Conservation (phyloP, 2,113 vertebrate species). For the Oceanodroma tethys region DNA sequence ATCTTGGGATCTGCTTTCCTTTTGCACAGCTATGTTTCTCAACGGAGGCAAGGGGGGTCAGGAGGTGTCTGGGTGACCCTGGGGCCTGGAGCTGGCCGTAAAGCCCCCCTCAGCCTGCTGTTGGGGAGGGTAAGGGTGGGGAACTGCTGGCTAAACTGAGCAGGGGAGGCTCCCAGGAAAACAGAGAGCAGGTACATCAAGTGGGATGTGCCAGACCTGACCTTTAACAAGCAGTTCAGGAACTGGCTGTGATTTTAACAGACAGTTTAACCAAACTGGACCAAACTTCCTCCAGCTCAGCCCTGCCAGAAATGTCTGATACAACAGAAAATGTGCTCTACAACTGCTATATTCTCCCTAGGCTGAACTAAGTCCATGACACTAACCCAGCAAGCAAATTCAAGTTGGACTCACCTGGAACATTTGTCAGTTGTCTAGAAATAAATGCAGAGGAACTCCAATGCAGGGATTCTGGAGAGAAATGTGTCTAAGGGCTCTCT, state of each 20-base stretch:
- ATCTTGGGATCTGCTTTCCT: background rate
- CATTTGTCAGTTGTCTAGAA: background rate
- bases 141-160: background rate
- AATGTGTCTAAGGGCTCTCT: background rate
- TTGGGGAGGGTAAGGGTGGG: background rate
- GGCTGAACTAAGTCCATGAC: background rate
- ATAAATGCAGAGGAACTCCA: background rate
- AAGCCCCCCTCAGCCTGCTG: background rate
- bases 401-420: background rate
- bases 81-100: background rate
- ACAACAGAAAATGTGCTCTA: background rate
- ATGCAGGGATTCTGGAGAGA: background rate
- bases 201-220: background rate
- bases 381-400: background rate
- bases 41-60: background rate
- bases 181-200: rapidly evolving
- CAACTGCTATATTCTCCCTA: background rate
- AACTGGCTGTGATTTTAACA: background rate
- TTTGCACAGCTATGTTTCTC: background rate
- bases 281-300: background rate
- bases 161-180: background rate
- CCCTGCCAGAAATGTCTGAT: background rate
- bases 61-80: background rate
- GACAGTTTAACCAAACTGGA: background rate
- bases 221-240: background rate